Evolutionary conservation across 2,113 vertebrate species (phyloP).

Genomic region (Tretioscincus oriximinensis): DNA sequence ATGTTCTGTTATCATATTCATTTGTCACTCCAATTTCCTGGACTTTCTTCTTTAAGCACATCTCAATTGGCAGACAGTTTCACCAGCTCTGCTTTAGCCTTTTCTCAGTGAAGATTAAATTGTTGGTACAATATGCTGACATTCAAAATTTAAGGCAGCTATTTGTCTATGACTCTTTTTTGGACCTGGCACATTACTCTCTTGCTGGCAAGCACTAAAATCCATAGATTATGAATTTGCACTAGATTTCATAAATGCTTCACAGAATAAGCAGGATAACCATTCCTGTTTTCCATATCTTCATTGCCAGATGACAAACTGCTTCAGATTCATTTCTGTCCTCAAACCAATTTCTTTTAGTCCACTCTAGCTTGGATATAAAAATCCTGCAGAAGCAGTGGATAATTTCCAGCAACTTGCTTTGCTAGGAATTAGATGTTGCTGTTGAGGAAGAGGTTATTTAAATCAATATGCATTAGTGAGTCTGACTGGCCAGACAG

Average conservation of each 20-base stretch:
- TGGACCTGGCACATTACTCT: slow-evolving; percentile 20
- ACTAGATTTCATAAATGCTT: slow-evolving; percentile 22
- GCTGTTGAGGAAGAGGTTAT: slow-evolving; percentile 2
- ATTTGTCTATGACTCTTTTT: slow-evolving; percentile 32
- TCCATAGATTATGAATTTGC: slow-evolving; percentile 23
- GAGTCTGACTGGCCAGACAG: not conserved
- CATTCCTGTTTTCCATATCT: slow-evolving; percentile 19
- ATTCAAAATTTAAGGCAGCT: slow-evolving; percentile 35
- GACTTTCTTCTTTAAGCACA: slow-evolving; percentile 9
- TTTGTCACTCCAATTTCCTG: not conserved
- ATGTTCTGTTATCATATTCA: not conserved
- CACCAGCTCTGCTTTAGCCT: not conserved
- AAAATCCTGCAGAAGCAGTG: not conserved
- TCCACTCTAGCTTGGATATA: not conserved
- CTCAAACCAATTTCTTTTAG: not conserved
- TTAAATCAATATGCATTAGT: slow-evolving; percentile 22
- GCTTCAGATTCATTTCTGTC: slow-evolving; percentile 12
- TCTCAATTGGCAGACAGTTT: slow-evolving; percentile 15
- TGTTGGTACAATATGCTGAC: slow-evolving; percentile 34
- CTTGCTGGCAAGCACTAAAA: slow-evolving; percentile 29
- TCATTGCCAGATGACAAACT: slow-evolving; percentile 3
- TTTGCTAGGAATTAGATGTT: slow-evolving; percentile 1
- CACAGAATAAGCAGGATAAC: slow-evolving; percentile 6
- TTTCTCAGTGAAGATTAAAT: slow-evolving; percentile 25
- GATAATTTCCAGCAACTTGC: not conserved